Base-by-base conservation (phyloP, 2,888 invertebrate species). In the Elmis aenea region DNA sequence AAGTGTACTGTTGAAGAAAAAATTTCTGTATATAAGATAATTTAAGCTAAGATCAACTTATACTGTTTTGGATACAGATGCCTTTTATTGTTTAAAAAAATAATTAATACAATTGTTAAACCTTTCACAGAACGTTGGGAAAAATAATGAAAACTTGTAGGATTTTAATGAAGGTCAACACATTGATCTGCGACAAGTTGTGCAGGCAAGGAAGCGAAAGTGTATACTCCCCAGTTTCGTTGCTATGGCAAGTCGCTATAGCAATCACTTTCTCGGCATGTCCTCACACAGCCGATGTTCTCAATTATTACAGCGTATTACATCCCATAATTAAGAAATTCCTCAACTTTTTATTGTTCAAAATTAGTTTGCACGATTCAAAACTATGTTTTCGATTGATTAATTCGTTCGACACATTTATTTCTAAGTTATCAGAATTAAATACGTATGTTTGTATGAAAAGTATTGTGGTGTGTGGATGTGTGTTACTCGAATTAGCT, bases 181-280 rank as follows among this genome's bases (percentile, higher is more conserved):
- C 55, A 57, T 58, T 51, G 57, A 57, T 58, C 53, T 49, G 35
- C 43, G 36, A 45, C 46, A 31, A 40, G 33, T 38, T 41, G 25
- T 51, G 51, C 50, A 55, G 55, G 52, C 46, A 51, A 46, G 44
- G 48, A 46, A 57, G 52, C 48, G 55, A 58, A 58, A 61, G 56
- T 49, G 48, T 55, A 46, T 54, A 52, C 50, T 52, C 61, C 62
- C 57, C 54, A 54, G 56, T 53, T 52, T 44, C 39, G 64, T 65
- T 60, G 57, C 61, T 60, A 64, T 64, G 61, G 64, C 45, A 51
- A 48, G 64, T 67, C 58, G 58, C 64, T 61, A 67, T 67, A 65
- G 67, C 48, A 54, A 67, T 62, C 55, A 61, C 61, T 64, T 62
- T 61, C 59, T 57, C 56, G 45, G 48, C 39, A 8, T 6, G 29